Evolutionary conservation across 2,113 vertebrate genomes (phyloP), one percentile per base, ranked within the genome.

Genomic region (Macrotus californicus): DNA sequence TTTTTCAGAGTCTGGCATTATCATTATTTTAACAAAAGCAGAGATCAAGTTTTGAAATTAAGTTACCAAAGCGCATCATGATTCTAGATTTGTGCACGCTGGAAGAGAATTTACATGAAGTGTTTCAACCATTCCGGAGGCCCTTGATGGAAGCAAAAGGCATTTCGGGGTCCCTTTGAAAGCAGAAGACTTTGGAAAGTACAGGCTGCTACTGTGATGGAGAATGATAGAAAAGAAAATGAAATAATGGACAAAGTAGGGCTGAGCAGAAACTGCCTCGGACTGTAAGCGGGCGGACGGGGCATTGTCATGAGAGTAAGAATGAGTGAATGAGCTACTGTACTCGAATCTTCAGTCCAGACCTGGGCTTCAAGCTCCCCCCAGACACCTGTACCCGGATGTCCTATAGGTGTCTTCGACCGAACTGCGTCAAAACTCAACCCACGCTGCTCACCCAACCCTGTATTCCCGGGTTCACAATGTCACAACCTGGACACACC

Each of bases 391-490:
- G 19, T 6, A n/a, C 3, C 18, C 5, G 19, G 43, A 34, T 5
- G 16, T 61, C 86, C 50, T 41, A 6, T 0, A 34, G 41, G 5
- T 1, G 39, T 54, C 52, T 69, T 70, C 31, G 89, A 50, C 41
- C 34, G 67, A 52, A 26, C 72, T 82, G 29, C 41, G 43, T 7
- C 11, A 31, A 70, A 70, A 50, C 0, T 0, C 1, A 61, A 76
- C 11, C 22, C 61, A 9, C 22, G 0, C 29, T 2, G n/a, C 10
- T 39, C 39, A 48, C 67, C 54, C 48, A 7, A 48, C 1, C 84
- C 1, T 2, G 5, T 6, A 12, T 39, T 80, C 31, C 11, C 21
- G 0, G 8, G 8, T 16, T 0, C n/a, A 50, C 67, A 70, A 14
- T 2, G 48, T 14, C 36, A 16, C 1, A 22, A 12, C 19, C 54